These are phyloP conservation scores for Scolanthus callimorphus DNA, from an alignment of 92 coral and sea anemone species.

Conservation along the genomic window DNA sequence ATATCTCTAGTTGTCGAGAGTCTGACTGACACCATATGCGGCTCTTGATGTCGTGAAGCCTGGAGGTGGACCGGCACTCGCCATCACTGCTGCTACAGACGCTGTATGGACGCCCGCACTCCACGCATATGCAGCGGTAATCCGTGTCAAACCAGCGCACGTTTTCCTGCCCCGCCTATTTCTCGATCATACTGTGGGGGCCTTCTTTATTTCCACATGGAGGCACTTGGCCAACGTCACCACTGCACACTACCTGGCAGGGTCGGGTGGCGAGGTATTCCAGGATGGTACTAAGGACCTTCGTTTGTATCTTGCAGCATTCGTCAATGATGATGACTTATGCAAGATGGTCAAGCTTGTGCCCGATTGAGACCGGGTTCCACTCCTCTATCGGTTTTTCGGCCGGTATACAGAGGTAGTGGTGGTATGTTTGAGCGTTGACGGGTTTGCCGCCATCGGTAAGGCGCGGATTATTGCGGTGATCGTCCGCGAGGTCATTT, in stretches of 20 bases:
- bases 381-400: too few species aligned
- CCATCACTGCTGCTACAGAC: background rate
- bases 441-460: too few species aligned
- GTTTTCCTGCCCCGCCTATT: constrained; percentile 20
- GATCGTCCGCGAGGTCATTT: too few species aligned
- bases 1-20: constrained; percentile 7
- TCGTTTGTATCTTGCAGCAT: too few species aligned
- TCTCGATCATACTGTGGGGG: constrained; percentile 23
- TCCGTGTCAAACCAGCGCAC: constrained; percentile 20
- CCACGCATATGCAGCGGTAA: constrained; percentile 18
- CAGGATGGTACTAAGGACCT: too few species aligned
- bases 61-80: background rate
- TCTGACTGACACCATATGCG: constrained; percentile 16
- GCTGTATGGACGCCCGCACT: constrained; percentile 8
- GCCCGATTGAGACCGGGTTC: too few species aligned
- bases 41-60: constrained; percentile 9
- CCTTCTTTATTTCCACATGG: constrained; percentile 39
- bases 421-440: too few species aligned
- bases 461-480: too few species aligned
- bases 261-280: too few species aligned
- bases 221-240: constrained; percentile 24
- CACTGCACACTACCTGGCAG: constrained; percentile 30
- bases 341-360: too few species aligned
- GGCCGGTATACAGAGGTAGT: too few species aligned
- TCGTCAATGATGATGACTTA: too few species aligned